phyloP scores from a whole-genome alignment of 2,797 vertebrate genomes.

The Octomys mimax region DNA sequence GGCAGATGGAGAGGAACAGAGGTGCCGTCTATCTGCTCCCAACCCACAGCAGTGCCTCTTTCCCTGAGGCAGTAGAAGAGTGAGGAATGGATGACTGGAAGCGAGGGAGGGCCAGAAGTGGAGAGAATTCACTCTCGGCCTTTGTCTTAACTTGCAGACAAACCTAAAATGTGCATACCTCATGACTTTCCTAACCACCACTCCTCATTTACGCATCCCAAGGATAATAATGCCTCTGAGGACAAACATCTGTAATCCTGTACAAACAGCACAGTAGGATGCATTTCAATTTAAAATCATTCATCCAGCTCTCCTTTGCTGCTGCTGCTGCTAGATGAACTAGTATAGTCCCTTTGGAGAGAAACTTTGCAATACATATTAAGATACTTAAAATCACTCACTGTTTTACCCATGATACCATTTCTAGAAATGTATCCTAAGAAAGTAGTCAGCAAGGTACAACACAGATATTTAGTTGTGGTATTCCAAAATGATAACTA shows the following conservation, averaged over 20 bases:
- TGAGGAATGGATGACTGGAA: neutral
- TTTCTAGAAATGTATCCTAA: slow-evolving; percentile 38
- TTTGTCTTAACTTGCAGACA: slow-evolving; percentile 17
- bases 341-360: neutral
- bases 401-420: neutral
- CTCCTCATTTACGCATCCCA: neutral
- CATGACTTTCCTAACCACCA: neutral
- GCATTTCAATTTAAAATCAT: slow-evolving; percentile 25
- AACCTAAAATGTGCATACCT: neutral
- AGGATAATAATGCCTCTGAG: neutral
- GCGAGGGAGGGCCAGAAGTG: neutral
- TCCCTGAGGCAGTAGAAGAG: neutral
- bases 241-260: neutral
- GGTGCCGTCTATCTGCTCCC: neutral
- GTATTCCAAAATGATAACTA: slow-evolving; percentile 50
- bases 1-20: neutral
- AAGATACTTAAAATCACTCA: slow-evolving; percentile 25
- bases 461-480: neutral
- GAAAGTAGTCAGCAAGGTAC: slow-evolving; percentile 32
- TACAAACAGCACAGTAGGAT: neutral
- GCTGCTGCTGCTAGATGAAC: neutral
- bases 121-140: neutral
- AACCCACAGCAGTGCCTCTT: neutral
- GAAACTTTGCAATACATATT: neutral
- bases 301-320: neutral